These are phyloP conservation scores for Antitype chi DNA, from an alignment of 2,888 invertebrate genomes.

Conservation along the genomic window DNA sequence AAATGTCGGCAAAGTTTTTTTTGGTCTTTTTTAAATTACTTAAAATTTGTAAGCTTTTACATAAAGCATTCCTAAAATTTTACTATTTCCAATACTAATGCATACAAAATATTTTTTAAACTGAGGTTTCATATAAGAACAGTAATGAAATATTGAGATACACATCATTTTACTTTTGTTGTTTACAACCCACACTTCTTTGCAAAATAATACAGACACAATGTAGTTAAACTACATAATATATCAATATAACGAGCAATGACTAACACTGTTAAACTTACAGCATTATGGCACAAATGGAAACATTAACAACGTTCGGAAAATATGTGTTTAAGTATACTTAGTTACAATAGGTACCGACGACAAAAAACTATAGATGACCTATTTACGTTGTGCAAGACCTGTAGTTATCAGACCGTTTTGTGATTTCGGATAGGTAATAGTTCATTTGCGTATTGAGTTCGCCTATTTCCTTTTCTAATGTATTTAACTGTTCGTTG, in stretches of 20 bases:
- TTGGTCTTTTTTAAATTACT: slow-evolving; percentile 2
- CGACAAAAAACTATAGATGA: slow-evolving; percentile 10
- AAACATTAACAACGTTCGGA: slow-evolving; percentile 64
- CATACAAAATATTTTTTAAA: slow-evolving; percentile 5
- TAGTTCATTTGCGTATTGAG: slow-evolving; percentile 92
- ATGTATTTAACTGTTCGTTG: slow-evolving; percentile 90
- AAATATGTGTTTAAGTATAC: slow-evolving; percentile 51
- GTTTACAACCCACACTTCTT: slow-evolving; percentile 68
- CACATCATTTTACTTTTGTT: slow-evolving; percentile 48
- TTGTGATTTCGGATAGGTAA: slow-evolving; percentile 91
- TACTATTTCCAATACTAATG: background rate
- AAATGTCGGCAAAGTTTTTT: background rate
- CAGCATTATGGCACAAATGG: slow-evolving; percentile 79
- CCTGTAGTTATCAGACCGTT: slow-evolving; percentile 91
- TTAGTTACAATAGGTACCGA: slow-evolving; percentile 43
- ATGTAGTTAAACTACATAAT: slow-evolving; percentile 80
- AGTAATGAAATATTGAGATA: slow-evolving; percentile 29
- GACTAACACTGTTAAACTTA: slow-evolving; percentile 71
- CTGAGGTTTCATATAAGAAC: slow-evolving; percentile 27
- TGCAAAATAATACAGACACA: slow-evolving; percentile 73
- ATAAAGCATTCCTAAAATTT: background rate
- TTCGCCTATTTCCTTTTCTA: slow-evolving; percentile 91
- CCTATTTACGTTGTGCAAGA: slow-evolving; percentile 88
- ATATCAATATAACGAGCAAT: slow-evolving; percentile 67
- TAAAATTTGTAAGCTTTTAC: slow-evolving; percentile 1